These are phyloP conservation scores for Protula sp. DNA, from an alignment of 2,888 invertebrate species.

Conservation along the genomic window DNA sequence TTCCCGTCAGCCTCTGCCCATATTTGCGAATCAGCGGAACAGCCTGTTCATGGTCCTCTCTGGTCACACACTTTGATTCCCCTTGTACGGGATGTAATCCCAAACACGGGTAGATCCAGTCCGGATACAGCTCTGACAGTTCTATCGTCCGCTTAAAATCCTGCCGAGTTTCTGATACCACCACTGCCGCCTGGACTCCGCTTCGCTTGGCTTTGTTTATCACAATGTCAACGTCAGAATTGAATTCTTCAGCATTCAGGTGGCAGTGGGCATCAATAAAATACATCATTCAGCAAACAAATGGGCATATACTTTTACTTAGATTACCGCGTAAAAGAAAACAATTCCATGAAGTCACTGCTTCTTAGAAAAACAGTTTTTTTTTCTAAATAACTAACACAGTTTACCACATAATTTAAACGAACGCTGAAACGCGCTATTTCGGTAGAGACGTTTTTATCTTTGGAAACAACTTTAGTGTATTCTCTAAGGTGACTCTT, in stretches of 20 bases:
- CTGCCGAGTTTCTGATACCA: not conserved
- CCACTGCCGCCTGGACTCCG: not conserved
- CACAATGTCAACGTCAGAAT: not conserved
- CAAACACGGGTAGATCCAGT: not conserved
- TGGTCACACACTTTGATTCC: not conserved
- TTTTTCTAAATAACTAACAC: no score
- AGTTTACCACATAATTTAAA: no score
- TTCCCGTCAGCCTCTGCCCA: not conserved
- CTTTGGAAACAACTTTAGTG: constrained; percentile 48
- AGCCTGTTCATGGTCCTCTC: not conserved
- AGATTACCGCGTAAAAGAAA: no score
- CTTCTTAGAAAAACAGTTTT: no score
- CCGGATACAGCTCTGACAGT: not conserved
- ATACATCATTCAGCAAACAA: no score
- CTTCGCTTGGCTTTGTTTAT: not conserved
- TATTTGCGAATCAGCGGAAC: not conserved
- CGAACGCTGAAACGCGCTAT: no score
- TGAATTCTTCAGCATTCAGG: not conserved
- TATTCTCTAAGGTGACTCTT: constrained; percentile 46
- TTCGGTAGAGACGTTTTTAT: constrained; percentile 20
- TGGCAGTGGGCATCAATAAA: not conserved
- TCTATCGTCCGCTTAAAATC: not conserved
- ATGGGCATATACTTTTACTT: no score
- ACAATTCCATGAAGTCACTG: no score
- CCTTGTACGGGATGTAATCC: not conserved